Evolutionary conservation across 2,113 vertebrate species (phyloP).

Genomic region (Psophia crepitans): DNA sequence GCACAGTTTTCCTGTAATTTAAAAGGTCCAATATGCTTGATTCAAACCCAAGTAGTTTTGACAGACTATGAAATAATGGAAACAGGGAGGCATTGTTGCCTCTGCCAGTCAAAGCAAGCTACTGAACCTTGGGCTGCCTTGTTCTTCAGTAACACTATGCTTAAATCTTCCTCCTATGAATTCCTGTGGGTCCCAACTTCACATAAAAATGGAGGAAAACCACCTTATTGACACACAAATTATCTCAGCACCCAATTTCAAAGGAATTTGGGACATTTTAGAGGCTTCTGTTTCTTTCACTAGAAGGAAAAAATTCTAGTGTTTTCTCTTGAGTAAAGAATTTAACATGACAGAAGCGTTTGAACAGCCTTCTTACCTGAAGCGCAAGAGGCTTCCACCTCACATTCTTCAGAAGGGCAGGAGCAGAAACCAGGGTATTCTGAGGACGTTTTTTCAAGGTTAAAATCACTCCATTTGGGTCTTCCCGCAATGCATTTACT

Average conservation of each 20-base stretch:
- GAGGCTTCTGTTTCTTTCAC: background rate
- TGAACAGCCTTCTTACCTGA: slow-evolving; percentile 75
- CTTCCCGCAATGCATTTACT: slow-evolving; percentile 87
- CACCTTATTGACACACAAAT: background rate
- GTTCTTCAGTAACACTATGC: background rate
- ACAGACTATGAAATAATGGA: background rate
- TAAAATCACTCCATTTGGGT: slow-evolving; percentile 87
- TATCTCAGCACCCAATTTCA: background rate
- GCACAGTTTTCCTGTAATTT: background rate
- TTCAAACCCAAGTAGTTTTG: background rate
- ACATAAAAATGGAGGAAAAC: background rate
- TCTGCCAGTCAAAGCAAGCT: background rate
- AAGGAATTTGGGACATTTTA: background rate
- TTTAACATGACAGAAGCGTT: background rate
- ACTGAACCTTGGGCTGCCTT: background rate
- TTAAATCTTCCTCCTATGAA: background rate
- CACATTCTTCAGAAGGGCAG: slow-evolving; percentile 87
- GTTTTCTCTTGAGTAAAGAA: background rate
- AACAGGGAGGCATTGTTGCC: background rate
- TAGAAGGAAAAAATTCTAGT: background rate
- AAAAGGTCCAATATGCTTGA: background rate
- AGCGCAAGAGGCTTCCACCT: slow-evolving; percentile 88
- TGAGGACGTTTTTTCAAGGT: slow-evolving; percentile 89
- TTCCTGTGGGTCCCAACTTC: background rate
- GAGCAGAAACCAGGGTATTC: slow-evolving; percentile 86